Conservation (phyloP, 2,888 invertebrate genomes). For the Sisyra nigra region DNA sequence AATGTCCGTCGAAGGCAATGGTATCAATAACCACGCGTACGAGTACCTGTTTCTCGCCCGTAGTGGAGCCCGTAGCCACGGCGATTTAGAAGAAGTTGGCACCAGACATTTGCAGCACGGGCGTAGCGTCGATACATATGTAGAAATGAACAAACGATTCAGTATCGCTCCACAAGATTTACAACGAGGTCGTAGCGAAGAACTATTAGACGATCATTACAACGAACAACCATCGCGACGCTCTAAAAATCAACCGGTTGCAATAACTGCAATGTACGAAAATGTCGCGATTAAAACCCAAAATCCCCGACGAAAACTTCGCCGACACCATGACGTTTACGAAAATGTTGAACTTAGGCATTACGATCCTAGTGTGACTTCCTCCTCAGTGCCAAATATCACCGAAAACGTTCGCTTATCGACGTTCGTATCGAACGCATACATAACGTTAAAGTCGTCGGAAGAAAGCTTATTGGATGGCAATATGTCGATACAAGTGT, state of each 20-base stretch:
- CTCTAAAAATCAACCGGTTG: constrained; percentile 41
- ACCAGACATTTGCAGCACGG: constrained; percentile 41
- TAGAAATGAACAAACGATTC: constrained; percentile 49
- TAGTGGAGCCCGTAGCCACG: constrained; percentile 50
- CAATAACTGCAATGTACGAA: constrained; percentile 57
- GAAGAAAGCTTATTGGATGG: constrained; percentile 43
- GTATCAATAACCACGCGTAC: constrained; percentile 41
- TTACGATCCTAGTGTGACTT: constrained; percentile 16
- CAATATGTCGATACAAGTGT: neutral
- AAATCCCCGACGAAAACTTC: constrained; percentile 53
- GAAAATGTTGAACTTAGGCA: constrained; percentile 39
- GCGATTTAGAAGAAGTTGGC: constrained; percentile 50
- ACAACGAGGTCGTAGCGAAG: constrained; percentile 12
- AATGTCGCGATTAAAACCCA: constrained; percentile 54
- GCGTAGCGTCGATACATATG: constrained; percentile 62
- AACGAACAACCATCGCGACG: constrained; percentile 6
- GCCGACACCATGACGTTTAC: constrained; percentile 36
- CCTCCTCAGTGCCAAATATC: constrained; percentile 23
- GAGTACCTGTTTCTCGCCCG: constrained; percentile 46
- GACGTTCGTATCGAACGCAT: constrained; percentile 36
- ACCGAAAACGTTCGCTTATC: constrained; percentile 15
- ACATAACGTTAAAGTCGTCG: constrained; percentile 37
- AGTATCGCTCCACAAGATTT: constrained; percentile 28
- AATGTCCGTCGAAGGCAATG: constrained; percentile 30
- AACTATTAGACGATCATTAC: constrained; percentile 21